Conservation (phyloP, 2,113 vertebrate species). For the Ammodytes dubius region DNA sequence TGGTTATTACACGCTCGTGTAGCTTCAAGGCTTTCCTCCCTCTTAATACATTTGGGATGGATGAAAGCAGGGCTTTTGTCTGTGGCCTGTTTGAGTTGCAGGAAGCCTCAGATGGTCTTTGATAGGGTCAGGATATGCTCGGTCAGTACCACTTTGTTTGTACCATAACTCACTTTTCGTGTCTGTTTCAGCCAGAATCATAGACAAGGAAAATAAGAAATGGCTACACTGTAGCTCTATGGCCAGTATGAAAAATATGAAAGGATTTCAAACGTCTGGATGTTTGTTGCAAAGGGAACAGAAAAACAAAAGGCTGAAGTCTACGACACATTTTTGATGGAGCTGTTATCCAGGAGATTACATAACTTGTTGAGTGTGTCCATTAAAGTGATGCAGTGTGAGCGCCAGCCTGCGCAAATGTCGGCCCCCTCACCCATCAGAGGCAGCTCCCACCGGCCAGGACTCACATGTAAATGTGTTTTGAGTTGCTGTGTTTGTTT, state of each 20-base stretch:
- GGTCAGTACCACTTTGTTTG: too few relatives aligned
- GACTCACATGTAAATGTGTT: not conserved
- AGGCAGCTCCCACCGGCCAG: conserved; percentile 9
- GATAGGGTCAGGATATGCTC: too few relatives aligned
- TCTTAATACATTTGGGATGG: not conserved
- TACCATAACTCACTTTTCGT: not conserved
- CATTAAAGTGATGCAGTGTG: conserved; percentile 41
- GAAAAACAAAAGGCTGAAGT: not conserved
- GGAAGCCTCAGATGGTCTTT: too few relatives aligned
- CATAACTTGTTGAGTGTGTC: conserved; percentile 57
- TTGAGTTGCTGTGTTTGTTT: not conserved
- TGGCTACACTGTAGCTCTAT: not conserved
- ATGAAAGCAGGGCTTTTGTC: not conserved
- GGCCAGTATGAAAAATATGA: not conserved
- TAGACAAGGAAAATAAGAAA: not conserved
- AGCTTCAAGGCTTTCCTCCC: not conserved
- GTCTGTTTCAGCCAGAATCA: not conserved
- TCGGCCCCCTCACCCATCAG: conserved; percentile 7
- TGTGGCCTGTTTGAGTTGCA: too few relatives aligned
- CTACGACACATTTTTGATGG: conserved; percentile 27
- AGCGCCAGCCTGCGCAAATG: conserved; percentile 43
- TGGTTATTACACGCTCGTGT: not conserved
- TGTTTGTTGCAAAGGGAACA: not conserved
- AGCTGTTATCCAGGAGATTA: conserved; percentile 51
- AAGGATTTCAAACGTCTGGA: conserved; percentile 1